phyloP scores from a whole-genome alignment of 2,888 invertebrate species.

The Thymelicus acteon region DNA sequence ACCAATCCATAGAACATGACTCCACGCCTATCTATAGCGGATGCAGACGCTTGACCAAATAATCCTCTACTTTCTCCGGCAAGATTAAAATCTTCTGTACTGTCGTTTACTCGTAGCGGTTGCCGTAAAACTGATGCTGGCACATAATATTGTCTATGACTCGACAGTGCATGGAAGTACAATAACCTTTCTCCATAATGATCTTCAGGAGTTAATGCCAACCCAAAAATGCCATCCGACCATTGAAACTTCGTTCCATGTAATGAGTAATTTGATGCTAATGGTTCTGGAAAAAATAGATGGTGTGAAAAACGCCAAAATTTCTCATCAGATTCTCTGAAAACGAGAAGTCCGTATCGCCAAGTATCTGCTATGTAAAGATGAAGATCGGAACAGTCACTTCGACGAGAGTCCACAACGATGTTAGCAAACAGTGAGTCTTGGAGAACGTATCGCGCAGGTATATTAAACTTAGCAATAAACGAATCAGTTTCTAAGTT shows the following conservation, averaged over 20 bases:
- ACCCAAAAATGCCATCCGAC: slow-evolving; percentile 92
- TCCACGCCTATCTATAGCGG: slow-evolving; percentile 88
- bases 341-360: slow-evolving; percentile 87
- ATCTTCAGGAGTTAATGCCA: slow-evolving; percentile 87
- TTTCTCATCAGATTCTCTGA: slow-evolving; percentile 82
- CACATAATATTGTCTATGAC: slow-evolving; percentile 91
- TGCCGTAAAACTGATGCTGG: slow-evolving; percentile 87
- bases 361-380: slow-evolving; percentile 89
- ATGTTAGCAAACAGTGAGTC: slow-evolving; percentile 89
- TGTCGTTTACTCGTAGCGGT: slow-evolving; percentile 70
- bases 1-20: slow-evolving; percentile 93
- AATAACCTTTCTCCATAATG: slow-evolving; percentile 85
- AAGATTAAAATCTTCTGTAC: slow-evolving; percentile 64
- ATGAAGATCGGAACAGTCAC: slow-evolving; percentile 86
- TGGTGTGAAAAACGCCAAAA: slow-evolving; percentile 89
- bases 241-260: slow-evolving; percentile 92
- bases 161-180: slow-evolving; percentile 93
- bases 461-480: slow-evolving; percentile 87
- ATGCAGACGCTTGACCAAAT: slow-evolving; percentile 89
- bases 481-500: slow-evolving; percentile 87
- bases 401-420: slow-evolving; percentile 85
- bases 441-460: slow-evolving; percentile 86
- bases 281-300: slow-evolving; percentile 89
- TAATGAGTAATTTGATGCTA: slow-evolving; percentile 89
- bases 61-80: slow-evolving; percentile 83